Conservation (phyloP, 2,113 vertebrate species). For the Gallinago jamesoni region DNA sequence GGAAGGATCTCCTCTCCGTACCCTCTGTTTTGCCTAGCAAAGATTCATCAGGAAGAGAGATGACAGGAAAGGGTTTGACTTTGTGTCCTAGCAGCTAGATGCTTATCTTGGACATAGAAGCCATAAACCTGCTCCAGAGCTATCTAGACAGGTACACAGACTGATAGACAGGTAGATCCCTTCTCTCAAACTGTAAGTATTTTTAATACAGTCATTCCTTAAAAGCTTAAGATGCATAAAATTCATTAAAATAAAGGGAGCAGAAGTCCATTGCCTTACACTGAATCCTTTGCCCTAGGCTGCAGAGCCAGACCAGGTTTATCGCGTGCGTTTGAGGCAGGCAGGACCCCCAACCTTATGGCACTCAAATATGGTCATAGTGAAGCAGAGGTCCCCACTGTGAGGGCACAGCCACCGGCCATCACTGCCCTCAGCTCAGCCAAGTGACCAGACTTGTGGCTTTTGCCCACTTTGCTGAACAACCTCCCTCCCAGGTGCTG, state of each 20-base stretch:
- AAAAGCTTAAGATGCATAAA: background rate
- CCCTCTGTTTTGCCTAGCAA: background rate
- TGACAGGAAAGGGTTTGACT: background rate
- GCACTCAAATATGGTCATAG: background rate
- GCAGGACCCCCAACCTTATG: background rate
- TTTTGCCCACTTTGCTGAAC: background rate
- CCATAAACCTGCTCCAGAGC: background rate
- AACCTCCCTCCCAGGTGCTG: background rate
- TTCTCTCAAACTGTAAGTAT: background rate
- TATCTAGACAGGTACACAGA: background rate
- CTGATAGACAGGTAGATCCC: background rate
- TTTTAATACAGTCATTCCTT: background rate
- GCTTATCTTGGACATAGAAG: background rate
- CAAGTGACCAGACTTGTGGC: accelerated
- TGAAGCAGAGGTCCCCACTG: background rate
- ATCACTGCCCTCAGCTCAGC: background rate
- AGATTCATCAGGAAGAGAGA: background rate
- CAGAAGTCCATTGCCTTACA: background rate
- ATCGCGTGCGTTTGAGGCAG: background rate
- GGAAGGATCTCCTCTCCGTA: background rate
- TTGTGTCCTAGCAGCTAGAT: background rate
- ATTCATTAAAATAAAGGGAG: background rate
- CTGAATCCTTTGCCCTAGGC: background rate
- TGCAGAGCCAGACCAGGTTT: background rate
- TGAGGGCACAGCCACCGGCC: background rate